Evolutionary conservation across 2,113 vertebrate genomes (phyloP), one percentile per base, ranked within the genome.

Genomic region (Collichthys lucidus): DNA sequence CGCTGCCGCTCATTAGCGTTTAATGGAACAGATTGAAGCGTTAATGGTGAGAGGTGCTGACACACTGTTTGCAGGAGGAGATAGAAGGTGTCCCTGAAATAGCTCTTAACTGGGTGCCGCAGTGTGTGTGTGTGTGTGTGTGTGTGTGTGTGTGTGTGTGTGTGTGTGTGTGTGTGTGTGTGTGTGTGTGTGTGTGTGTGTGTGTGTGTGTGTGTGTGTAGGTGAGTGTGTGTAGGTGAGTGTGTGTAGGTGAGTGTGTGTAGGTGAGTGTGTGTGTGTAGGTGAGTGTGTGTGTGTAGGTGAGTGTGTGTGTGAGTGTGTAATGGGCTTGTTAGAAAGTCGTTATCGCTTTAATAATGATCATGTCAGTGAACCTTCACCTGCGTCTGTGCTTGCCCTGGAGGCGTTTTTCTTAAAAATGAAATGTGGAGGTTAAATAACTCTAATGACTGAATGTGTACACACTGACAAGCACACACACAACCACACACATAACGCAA

Each of bases 11-110:
- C 53, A 79, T 91, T 91, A 90, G 72, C 24, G 11, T 74, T 70
- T 90, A 89, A 92, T 91, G 80, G 77, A 74, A 74, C 65, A 82
- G 67, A 85, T 74, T 87, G 83, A 87, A 66, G 60, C 73, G 9
- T 65, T 90, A 81, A 89, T 89, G 72, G 85, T 16, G 12, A 84
- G 64, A 91, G 85, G 86, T 90, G 85, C 65, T 86, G 89, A 89
- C 82, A 89, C 60, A 44, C 74, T 76, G 84, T 88, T 83, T 66
- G 84, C 65, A 47, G 53, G 52, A 81, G 87, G 80, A 90, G 83
- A 90, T 86, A 67, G 78, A 86, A 80, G 80, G 82, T 87, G 87
- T 90, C 87, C 88, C 80, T 90, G 87, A 89, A 92, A 92, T 87
- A 81, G 79, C 90, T 86, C 86, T 91, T 92, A 88, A 92, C 77